These are phyloP conservation scores for Corydoras sp. DNA, from an alignment of 2,113 vertebrate species.

Conservation along the genomic window DNA sequence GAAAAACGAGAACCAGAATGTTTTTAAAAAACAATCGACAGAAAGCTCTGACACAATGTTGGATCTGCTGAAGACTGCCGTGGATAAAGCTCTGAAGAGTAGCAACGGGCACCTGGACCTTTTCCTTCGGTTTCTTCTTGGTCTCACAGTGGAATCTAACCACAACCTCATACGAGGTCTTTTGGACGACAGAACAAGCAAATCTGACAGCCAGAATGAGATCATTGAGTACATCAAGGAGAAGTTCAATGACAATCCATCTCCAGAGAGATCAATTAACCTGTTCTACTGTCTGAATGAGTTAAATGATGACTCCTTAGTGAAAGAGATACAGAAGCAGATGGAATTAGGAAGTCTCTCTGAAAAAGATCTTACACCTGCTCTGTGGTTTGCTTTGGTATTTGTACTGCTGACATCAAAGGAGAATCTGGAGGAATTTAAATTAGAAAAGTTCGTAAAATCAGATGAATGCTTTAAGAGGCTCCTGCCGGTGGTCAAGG, in stretches of 20 bases:
- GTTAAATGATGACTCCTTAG: constrained; percentile 27
- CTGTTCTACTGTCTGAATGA: constrained; percentile 29
- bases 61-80: constrained; percentile 16
- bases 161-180: constrained; percentile 21
- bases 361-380: constrained; percentile 14
- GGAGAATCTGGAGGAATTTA: constrained; percentile 27
- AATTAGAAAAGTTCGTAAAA: constrained; percentile 16
- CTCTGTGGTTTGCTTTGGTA: constrained; percentile 27
- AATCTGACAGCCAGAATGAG: not conserved
- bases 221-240: constrained; percentile 15
- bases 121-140: constrained; percentile 30
- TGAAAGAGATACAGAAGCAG: constrained; percentile 17
- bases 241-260: constrained; percentile 5
- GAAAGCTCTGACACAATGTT: not conserved
- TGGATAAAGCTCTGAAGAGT: constrained; percentile 25
- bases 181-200: not conserved
- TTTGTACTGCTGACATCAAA: constrained; percentile 34
- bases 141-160: constrained; percentile 26
- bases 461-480: constrained; percentile 30
- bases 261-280: constrained; percentile 24
- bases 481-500: not conserved
- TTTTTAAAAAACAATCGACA: constrained; percentile 1
- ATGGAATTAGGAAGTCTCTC: constrained; percentile 9
- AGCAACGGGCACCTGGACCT: constrained; percentile 21
- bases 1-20: not conserved